Percentiles rank a stretch among this genome's conserved stretches.
phyloP scores from a whole-genome alignment of 2,888 invertebrate species.

The Rhagium mordax region DNA sequence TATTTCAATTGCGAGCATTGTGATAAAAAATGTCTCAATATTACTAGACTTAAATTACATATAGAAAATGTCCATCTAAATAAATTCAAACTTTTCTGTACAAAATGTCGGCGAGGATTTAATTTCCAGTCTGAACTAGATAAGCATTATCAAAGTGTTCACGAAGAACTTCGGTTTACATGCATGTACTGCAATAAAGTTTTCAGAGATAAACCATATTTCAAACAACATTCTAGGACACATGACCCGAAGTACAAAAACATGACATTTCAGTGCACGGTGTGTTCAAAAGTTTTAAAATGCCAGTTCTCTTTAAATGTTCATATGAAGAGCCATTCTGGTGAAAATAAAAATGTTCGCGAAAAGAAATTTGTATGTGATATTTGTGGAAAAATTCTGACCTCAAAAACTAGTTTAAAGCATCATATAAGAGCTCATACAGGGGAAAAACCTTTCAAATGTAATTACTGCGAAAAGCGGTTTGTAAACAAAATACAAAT shows the following conservation, averaged over 20 bases:
- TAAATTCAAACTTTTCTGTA: constrained; percentile 64
- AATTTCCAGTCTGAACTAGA: constrained; percentile 38
- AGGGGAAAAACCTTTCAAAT: constrained; percentile 64
- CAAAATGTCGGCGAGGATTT: constrained; percentile 49
- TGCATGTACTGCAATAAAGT: constrained; percentile 40
- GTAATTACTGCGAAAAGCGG: constrained; percentile 67
- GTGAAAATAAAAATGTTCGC: constrained; percentile 9
- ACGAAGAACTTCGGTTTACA: constrained; percentile 22
- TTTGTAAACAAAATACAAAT: constrained; percentile 67
- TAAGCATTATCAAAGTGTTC: constrained; percentile 38
- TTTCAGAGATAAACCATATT: constrained; percentile 38
- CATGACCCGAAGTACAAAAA: constrained; percentile 43
- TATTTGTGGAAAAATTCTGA: constrained; percentile 57
- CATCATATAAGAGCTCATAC: constrained; percentile 60
- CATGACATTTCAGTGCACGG: too few species aligned
- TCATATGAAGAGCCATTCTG: too few species aligned
- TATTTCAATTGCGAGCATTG: too few species aligned
- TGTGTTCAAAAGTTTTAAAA: too few species aligned
- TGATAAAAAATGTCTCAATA: constrained; percentile 17
- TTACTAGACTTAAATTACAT: constrained; percentile 42
- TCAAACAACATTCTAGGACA: constrained; percentile 46
- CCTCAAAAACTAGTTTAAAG: constrained; percentile 40
- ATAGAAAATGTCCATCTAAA: constrained; percentile 67
- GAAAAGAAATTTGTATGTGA: constrained; percentile 49
- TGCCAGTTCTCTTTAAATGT: too few species aligned